Evolutionary conservation across 2,797 vertebrate genomes (phyloP).

Genomic region (Acanthopagrus latus): DNA sequence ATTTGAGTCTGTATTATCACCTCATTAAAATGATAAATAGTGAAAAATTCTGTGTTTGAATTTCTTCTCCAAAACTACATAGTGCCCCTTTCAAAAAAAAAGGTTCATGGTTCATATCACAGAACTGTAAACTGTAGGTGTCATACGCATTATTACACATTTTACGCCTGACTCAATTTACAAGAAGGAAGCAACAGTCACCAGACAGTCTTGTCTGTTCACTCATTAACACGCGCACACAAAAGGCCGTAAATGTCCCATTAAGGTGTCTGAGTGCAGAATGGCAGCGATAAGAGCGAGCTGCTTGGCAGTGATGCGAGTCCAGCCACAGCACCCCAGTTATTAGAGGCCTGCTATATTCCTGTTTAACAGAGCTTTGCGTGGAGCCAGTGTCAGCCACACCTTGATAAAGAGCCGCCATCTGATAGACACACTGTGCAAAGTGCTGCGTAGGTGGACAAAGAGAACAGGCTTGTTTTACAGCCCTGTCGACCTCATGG

Average conservation of each 20-base stretch:
- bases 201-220: background rate
- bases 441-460: slow-evolving; percentile 83
- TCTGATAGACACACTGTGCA: slow-evolving; percentile 82
- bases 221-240: slow-evolving; percentile 19
- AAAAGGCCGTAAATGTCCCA: slow-evolving; percentile 8
- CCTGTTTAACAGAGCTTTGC: slow-evolving; percentile 73
- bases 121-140: background rate
- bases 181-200: background rate
- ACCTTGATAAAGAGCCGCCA: slow-evolving; percentile 85
- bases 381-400: slow-evolving; percentile 80
- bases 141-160: background rate
- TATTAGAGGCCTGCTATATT: slow-evolving; percentile 54
- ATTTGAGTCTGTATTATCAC: too few species aligned
- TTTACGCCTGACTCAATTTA: slow-evolving; percentile 1
- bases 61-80: too few species aligned
- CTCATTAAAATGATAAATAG: too few species aligned
- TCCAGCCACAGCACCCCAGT: slow-evolving; percentile 40
- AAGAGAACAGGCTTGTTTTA: slow-evolving; percentile 87
- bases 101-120: background rate
- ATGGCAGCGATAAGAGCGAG: slow-evolving; percentile 20
- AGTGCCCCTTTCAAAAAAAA: background rate
- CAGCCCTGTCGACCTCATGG: slow-evolving; percentile 77
- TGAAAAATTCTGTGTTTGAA: too few species aligned
- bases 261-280: slow-evolving; percentile 11
- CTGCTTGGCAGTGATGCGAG: slow-evolving; percentile 7